Conservation (phyloP, 2,797 vertebrate species). For the Sciaenops ocellatus region DNA sequence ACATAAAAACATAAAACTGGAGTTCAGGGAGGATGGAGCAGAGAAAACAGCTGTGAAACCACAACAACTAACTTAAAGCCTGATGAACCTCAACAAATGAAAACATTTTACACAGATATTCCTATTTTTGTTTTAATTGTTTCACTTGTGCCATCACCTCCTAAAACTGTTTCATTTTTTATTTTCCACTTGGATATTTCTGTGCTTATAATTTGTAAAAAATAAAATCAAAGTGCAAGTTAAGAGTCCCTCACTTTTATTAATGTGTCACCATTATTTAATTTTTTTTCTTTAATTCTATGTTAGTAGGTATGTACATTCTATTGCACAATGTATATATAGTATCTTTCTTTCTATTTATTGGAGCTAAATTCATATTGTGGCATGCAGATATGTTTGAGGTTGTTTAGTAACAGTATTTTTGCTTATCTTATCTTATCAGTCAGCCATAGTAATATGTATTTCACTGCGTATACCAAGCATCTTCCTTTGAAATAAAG, state of each 20-base stretch:
- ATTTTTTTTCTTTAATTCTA: not conserved
- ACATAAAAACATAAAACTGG: not conserved
- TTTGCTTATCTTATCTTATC: too few species aligned
- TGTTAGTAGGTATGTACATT: not conserved
- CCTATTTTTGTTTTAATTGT: not conserved
- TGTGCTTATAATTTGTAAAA: not conserved
- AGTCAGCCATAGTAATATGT: not conserved
- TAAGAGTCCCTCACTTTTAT: not conserved
- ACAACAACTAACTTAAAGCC: not conserved
- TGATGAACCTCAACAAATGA: not conserved
- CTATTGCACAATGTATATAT: not conserved
- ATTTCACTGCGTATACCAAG: not conserved
- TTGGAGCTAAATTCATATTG: not conserved
- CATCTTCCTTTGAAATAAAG: not conserved
- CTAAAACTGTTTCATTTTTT: not conserved
- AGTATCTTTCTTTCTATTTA: not conserved
- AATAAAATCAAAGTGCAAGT: not conserved
- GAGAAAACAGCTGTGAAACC: not conserved
- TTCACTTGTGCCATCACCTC: not conserved
- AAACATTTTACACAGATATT: not conserved
- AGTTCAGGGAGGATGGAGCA: conserved; percentile 12
- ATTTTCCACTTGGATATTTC: not conserved
- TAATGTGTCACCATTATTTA: not conserved
- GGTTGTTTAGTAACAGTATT: not conserved
- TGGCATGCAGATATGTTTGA: not conserved